Evolutionary conservation across 2,888 invertebrate genomes (phyloP).

Genomic region (Spisula subtruncata): DNA sequence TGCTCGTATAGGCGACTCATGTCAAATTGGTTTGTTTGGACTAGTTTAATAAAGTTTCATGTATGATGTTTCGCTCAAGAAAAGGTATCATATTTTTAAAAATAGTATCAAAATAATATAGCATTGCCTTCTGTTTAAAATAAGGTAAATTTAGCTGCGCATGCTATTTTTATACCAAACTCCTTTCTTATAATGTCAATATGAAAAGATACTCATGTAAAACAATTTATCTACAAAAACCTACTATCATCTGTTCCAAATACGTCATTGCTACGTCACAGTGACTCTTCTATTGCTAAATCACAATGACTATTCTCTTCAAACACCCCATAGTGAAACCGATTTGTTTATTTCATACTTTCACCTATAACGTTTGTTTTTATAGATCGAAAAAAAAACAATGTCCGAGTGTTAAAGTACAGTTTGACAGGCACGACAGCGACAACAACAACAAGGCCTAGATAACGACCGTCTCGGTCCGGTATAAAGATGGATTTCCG

Average conservation of each 20-base stretch:
- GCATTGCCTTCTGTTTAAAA: too few relatives aligned
- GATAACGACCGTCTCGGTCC: not conserved
- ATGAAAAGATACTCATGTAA: too few relatives aligned
- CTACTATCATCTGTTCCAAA: not conserved
- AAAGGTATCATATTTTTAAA: too few relatives aligned
- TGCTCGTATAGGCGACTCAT: too few relatives aligned
- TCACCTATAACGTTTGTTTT: not conserved
- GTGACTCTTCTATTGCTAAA: not conserved
- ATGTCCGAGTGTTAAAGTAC: conserved; percentile 11
- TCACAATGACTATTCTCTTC: not conserved
- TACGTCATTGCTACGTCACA: conserved; percentile 2
- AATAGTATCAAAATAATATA: too few relatives aligned
- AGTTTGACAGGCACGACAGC: not conserved
- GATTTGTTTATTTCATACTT: not conserved
- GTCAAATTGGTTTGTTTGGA: too few relatives aligned
- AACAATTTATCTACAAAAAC: too few relatives aligned
- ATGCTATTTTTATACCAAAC: too few relatives aligned
- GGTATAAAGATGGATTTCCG: not conserved
- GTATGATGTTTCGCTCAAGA: too few relatives aligned
- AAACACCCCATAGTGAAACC: not conserved
- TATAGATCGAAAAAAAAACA: not conserved
- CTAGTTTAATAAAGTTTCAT: too few relatives aligned
- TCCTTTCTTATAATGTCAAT: too few relatives aligned
- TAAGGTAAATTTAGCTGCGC: too few relatives aligned
- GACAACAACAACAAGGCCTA: not conserved